Evolutionary conservation across 2,888 invertebrate species (phyloP).

Genomic region (Dione juno): DNA sequence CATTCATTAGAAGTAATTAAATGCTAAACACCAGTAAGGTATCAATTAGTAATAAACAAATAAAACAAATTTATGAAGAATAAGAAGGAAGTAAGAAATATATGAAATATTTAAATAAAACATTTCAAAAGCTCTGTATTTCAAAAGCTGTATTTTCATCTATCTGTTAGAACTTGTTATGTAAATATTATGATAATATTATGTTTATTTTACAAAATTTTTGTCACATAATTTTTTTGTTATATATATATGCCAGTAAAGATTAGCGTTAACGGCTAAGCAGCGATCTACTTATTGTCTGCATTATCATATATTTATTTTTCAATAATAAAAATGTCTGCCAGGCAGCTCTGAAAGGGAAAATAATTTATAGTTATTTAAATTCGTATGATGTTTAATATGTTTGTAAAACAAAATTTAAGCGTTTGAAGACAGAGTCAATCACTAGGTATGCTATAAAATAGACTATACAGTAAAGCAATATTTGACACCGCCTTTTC

Average conservation of each 20-base stretch:
- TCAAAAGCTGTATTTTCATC: too few relatives aligned
- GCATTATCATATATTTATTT: neutral
- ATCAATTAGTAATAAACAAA: too few relatives aligned
- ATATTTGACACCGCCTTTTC: constrained; percentile 35
- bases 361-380: too few relatives aligned
- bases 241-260: neutral
- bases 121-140: constrained; percentile 1
- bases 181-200: constrained; percentile 10
- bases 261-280: neutral
- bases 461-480: constrained; percentile 26
- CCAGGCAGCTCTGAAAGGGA: too few relatives aligned
- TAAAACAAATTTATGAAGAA: neutral
- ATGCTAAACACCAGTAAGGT: too few relatives aligned
- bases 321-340: too few relatives aligned
- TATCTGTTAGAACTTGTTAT: constrained; percentile 12
- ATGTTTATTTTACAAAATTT: neutral
- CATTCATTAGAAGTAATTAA: too few relatives aligned
- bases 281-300: neutral
- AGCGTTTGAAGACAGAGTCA: neutral
- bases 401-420: neutral
- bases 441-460: neutral
- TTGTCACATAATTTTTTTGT: neutral
- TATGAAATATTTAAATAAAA: neutral
- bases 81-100: neutral
- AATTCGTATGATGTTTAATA: neutral